Conservation (phyloP, 2,888 invertebrate genomes). For the Melieria crassipennis region DNA sequence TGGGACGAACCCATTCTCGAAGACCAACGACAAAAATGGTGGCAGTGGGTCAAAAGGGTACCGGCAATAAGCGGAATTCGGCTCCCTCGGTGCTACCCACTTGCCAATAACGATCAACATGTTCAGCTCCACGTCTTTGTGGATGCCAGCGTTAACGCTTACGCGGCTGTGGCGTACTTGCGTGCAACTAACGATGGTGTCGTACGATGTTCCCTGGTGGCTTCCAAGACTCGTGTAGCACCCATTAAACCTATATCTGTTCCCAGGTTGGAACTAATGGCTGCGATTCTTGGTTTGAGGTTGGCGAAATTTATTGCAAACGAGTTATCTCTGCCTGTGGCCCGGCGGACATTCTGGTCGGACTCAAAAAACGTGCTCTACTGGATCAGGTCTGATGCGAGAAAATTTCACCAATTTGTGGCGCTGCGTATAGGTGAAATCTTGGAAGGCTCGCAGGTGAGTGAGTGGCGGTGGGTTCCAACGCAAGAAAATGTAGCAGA, state of each 20-base stretch:
- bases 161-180: slow-evolving; percentile 10
- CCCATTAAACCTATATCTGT: slow-evolving; percentile 11
- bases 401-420: slow-evolving; percentile 26
- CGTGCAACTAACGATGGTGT: background rate
- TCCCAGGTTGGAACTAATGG: slow-evolving; percentile 16
- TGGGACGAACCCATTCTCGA: slow-evolving; percentile 24
- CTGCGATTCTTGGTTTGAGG: slow-evolving; percentile 13
- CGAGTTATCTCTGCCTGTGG: background rate
- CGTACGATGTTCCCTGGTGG: slow-evolving; percentile 14
- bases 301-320: slow-evolving; percentile 6
- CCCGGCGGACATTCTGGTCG: background rate
- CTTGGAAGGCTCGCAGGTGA: slow-evolving; percentile 24
- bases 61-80: slow-evolving; percentile 1
- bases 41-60: slow-evolving; percentile 34
- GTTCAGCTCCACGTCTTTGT: slow-evolving; percentile 21
- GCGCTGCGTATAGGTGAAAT: slow-evolving; percentile 31
- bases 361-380: slow-evolving; percentile 8
- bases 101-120: background rate
- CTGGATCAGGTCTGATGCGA: background rate
- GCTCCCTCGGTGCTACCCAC: slow-evolving; percentile 18
- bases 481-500: slow-evolving; percentile 35
- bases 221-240: slow-evolving; percentile 23
- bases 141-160: slow-evolving; percentile 26
- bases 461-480: slow-evolving; percentile 7
- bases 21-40: slow-evolving; percentile 15